Evolutionary conservation across 1,140 invertebrate genomes (phyloP), one percentile per base, ranked within the genome.

Genomic region (Goniozus legneri): DNA sequence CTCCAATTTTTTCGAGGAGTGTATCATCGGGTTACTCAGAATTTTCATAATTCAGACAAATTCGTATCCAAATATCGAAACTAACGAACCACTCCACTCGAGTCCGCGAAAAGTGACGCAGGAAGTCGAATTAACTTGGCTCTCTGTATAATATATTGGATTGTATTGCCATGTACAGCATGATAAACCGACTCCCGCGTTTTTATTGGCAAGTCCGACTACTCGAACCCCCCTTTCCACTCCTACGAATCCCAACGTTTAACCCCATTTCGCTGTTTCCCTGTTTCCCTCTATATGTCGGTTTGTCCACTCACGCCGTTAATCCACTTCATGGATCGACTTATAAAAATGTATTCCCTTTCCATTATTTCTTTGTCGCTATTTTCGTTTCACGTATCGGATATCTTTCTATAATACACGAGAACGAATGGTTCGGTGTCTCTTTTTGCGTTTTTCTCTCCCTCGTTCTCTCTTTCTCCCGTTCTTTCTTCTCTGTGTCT

Each of bases 131-230:
- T 68, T 68, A 68, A 62, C 64, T 64, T 65, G 64, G 56, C 62
- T 67, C 67, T 68, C 63, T 65, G 55, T 49, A 52, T 68, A 65
- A 68, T 68, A 68, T 67, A 67, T 67, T 68, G 60, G 60, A 65
- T 54, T 62, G 57, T 65, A 65, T 65, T 60, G 60, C 62, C 50
- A 43, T 43, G 57, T 54, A 44, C 52, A 47, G 41, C 44, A 49
- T 64, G 60, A 61, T 65, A 54, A 62, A 66, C 47, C 43, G 59
- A 53, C 46, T 43, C 43, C 16, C 33, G 40, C 47, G 45, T 54
- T 45, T 64, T 65, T 62, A 65, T 65, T 64, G 61, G 59, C 61
- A 62, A n/a, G 51, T 50, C 50, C 53, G 50, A n/a, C n/a, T 46
- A 58, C 39, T 43, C 45, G 24, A 41, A 38, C 49, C 22, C 12